Conservation (phyloP, 1,140 invertebrate genomes). For the Chrysopa pallens region DNA sequence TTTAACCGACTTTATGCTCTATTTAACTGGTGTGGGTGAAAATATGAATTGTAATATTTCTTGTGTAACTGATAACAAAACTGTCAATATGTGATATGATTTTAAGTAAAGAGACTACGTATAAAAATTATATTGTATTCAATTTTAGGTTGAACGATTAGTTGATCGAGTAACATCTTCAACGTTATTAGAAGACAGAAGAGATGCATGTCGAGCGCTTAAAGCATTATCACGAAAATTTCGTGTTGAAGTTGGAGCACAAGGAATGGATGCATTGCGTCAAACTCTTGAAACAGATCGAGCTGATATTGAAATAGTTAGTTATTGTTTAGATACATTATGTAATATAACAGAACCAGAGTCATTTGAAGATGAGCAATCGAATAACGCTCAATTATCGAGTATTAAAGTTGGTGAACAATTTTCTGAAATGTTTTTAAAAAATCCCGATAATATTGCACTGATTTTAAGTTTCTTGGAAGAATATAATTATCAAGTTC, state of each 20-base stretch:
- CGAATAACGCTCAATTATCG: slow-evolving; percentile 25
- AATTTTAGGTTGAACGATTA: slow-evolving; percentile 70
- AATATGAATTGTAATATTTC: no score
- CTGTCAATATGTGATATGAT: background rate
- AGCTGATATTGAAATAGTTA: slow-evolving; percentile 79
- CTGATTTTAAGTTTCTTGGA: slow-evolving; percentile 78
- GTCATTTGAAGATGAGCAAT: slow-evolving; percentile 64
- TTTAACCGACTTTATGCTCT: no score
- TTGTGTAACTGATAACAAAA: no score
- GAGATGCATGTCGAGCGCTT: slow-evolving; percentile 90
- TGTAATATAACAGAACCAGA: slow-evolving; percentile 78
- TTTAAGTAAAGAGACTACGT: background rate
- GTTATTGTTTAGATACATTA: slow-evolving; percentile 80
- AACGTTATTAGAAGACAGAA: slow-evolving; percentile 79
- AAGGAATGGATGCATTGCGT: slow-evolving; percentile 76
- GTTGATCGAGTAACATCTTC: slow-evolving; percentile 85
- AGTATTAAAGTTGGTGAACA: slow-evolving; percentile 54
- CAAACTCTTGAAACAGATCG: slow-evolving; percentile 67
- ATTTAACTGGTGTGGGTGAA: no score
- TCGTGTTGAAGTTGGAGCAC: slow-evolving; percentile 87
- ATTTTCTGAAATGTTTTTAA: slow-evolving; percentile 97
- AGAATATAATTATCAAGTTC: slow-evolving; percentile 85
- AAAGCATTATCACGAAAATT: slow-evolving; percentile 88
- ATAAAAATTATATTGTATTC: slow-evolving; percentile 7
- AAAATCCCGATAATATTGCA: slow-evolving; percentile 72